A percentile compares a stretch with the other conserved stretches of the same genome.
These are phyloP conservation scores for Salarias fasciatus DNA, from an alignment of 2,797 vertebrate genomes.

Conservation along the genomic window DNA sequence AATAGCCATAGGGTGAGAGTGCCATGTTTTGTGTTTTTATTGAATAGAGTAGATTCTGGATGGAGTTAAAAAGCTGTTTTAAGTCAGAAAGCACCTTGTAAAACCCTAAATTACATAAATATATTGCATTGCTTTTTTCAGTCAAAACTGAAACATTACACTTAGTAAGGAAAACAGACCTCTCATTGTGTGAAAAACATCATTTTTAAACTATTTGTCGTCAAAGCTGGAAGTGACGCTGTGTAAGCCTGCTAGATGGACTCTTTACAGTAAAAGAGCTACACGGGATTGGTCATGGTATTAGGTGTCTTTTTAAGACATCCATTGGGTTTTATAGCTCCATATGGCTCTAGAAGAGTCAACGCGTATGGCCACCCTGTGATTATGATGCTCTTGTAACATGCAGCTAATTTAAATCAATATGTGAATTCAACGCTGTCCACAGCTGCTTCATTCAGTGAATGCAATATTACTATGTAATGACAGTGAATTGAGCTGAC, in stretches of 20 bases:
- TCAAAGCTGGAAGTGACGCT: neutral
- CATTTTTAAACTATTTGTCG: neutral
- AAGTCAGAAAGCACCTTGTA: too few species aligned
- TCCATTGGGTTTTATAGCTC: conserved; percentile 7
- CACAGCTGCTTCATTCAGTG: neutral
- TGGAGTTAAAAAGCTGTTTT: too few species aligned
- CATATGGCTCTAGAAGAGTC: conserved; percentile 2
- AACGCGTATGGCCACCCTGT: neutral
- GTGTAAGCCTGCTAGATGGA: neutral
- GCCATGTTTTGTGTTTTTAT: too few species aligned
- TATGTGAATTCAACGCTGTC: neutral
- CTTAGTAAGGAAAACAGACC: too few species aligned
- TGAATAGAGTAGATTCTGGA: too few species aligned
- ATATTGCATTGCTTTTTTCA: too few species aligned
- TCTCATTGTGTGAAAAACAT: neutral
- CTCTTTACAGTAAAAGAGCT: neutral
- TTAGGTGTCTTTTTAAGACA: neutral
- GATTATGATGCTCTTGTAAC: neutral
- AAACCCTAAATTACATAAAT: too few species aligned
- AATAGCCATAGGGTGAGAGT: too few species aligned
- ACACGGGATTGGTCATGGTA: neutral
- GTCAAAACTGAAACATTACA: too few species aligned
- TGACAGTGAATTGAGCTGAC: too few species aligned
- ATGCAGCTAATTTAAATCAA: conserved; percentile 8
- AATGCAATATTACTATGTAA: neutral